These are phyloP conservation scores for Vipera ursinii DNA, from an alignment of 2,797 vertebrate species.

Conservation along the genomic window DNA sequence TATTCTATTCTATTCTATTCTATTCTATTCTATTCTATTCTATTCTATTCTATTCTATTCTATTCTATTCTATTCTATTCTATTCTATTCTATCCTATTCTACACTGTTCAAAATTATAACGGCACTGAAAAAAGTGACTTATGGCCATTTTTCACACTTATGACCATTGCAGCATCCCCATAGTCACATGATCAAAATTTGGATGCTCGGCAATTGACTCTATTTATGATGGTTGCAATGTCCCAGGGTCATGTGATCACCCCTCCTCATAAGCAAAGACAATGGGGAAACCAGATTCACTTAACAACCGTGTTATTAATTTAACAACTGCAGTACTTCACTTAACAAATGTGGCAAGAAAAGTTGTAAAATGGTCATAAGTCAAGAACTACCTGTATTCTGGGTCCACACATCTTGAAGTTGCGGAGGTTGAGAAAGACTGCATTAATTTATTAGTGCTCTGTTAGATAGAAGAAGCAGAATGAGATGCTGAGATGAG, in stretches of 20 bases:
- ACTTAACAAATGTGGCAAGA: too few relatives aligned
- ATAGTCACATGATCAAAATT: not conserved
- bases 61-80: too few relatives aligned
- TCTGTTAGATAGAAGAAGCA: not conserved
- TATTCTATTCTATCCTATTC: too few relatives aligned
- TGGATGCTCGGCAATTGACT: not conserved
- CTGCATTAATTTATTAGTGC: not conserved
- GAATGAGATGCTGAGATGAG: not conserved
- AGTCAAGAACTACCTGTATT: not conserved
- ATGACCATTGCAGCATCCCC: not conserved
- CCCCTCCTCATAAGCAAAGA: not conserved
- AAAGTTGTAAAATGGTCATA: not conserved
- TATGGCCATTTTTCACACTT: too few relatives aligned
- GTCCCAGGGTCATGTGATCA: not conserved
- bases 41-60: too few relatives aligned
- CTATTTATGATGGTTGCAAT: not conserved
- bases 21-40: too few relatives aligned
- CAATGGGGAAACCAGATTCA: not conserved
- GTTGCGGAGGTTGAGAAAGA: not conserved
- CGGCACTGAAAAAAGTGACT: not conserved
- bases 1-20: too few relatives aligned
- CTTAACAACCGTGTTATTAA: not conserved
- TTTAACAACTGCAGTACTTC: not conserved
- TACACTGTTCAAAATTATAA: not conserved
- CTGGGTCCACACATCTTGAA: not conserved